phyloP scores from a whole-genome alignment of 1,140 invertebrate species.

The Drosophila equinoxialis region DNA sequence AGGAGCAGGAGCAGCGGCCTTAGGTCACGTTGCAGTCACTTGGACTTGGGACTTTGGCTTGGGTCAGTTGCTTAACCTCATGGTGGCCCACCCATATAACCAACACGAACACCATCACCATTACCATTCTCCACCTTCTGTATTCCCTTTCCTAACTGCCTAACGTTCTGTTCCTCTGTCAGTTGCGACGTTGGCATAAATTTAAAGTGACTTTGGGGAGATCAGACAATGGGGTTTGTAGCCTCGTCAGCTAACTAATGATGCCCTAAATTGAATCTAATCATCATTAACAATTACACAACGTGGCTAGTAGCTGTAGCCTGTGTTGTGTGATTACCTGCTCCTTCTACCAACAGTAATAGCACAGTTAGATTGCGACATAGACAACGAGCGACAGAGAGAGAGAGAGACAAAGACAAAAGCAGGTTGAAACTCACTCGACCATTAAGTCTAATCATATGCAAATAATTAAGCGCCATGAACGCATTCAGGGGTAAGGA shows the following conservation, averaged over 20 bases:
- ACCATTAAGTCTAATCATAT: conserved; percentile 81
- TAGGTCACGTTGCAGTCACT: conserved; percentile 79
- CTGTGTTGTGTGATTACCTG: conserved; percentile 62
- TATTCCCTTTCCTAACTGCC: neutral
- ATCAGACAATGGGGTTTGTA: conserved; percentile 44
- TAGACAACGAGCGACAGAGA: neutral
- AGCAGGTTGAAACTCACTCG: conserved; percentile 44
- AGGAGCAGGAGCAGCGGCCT: conserved; percentile 42
- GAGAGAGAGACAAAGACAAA: conserved; percentile 31
- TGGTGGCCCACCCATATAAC: neutral
- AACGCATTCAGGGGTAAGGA: conserved; percentile 6
- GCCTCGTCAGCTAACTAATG: conserved; percentile 80
- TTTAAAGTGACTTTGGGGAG: conserved; percentile 57
- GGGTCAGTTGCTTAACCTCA: conserved; percentile 22
- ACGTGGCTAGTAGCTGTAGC: conserved; percentile 50
- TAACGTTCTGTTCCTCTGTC: conserved; percentile 6
- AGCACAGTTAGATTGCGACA: conserved; percentile 7
- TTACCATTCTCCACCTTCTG: neutral
- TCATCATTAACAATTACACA: conserved; percentile 83
- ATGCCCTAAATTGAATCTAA: conserved; percentile 83
- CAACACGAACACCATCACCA: neutral
- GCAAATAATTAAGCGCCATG: conserved; percentile 80
- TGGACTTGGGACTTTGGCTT: conserved; percentile 37
- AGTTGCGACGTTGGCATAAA: conserved; percentile 76
- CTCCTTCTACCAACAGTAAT: neutral